Percentiles rank a stretch among this genome's conserved stretches.
Conservation (phyloP, 2,797 vertebrate species). For the Phoeniculus purpureus region DNA sequence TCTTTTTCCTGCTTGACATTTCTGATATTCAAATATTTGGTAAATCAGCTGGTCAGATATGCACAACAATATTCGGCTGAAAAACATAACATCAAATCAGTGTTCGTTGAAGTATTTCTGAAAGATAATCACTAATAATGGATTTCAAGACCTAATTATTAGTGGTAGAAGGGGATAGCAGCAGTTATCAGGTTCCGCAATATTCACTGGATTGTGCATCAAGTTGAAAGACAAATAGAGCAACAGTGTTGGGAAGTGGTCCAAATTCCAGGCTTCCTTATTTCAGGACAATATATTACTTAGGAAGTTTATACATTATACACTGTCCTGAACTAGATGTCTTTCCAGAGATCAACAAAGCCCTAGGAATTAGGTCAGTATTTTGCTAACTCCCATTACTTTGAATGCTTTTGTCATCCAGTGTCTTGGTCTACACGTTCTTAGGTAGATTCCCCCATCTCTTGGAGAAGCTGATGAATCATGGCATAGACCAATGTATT, state of each 20-base stretch:
- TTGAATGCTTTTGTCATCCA: background rate
- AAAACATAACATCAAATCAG: background rate
- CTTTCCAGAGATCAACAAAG: background rate
- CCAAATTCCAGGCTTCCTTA: background rate
- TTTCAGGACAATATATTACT: background rate
- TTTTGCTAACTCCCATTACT: background rate
- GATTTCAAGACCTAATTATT: background rate
- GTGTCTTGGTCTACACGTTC: background rate
- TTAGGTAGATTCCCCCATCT: background rate
- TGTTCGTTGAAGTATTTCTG: background rate
- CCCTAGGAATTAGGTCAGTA: background rate
- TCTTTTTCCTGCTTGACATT: background rate
- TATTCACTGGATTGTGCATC: background rate
- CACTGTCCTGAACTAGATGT: background rate
- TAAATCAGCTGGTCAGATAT: background rate
- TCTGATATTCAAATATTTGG: background rate
- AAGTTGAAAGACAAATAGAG: background rate
- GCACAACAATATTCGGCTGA: background rate
- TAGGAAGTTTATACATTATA: background rate
- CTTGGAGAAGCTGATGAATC: too few species aligned
- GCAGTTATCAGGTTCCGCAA: background rate
- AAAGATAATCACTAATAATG: background rate
- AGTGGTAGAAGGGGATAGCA: background rate
- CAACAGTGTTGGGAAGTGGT: background rate
- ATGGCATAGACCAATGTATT: too few species aligned